Base-by-base conservation (phyloP, 2,797 vertebrate species). In the Tragopan temminckii region DNA sequence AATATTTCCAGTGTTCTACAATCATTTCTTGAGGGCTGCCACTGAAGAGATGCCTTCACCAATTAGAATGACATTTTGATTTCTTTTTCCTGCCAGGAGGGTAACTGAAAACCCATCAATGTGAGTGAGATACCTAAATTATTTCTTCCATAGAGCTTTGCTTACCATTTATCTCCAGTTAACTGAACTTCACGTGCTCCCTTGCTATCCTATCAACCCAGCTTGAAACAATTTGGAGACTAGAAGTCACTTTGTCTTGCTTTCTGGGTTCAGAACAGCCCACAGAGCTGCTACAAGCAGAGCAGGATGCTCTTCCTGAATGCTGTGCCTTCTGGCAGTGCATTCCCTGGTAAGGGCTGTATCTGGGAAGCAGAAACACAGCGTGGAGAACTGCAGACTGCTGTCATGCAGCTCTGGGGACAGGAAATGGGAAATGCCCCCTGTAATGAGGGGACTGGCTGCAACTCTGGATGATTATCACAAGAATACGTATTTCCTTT, bases 51-150 rank as follows among this genome's bases (percentile, higher is more conserved):
- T 24, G 21, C 24, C 91, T 96, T 86, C 61, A 92, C 80, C 85
- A 83, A 92, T 80, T 82, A 88, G 74, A 96, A 96, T 11, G 55
- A 90, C 75, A 61, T 59, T 0, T 8, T 53, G 24, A 79, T 89
- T 84, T 92, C 87, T 95, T 88, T 69, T 61, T 67, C 25, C 78
- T 94, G 63, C 55, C 29, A 80, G 78, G 27, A 94, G 3, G 13
- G 80, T 87, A 94, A 93, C 94, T 95, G 91, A 96, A 88, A 93
- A 46, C 35, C 25, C 45, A 89, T 77, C 92, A 20, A 68, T 77
- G 63, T 50, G 38, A 68, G n/a, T 76, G 87, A 88, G 83, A 93
- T 77, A 79, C 71, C 63, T 52, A 85, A 95, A 91, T 95, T 88
- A 89, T 81, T 71, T 76, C 63, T 82, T 93, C 87, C 53, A 33